Percentiles rank a stretch among this genome's conserved stretches.
These are phyloP conservation scores for Hyles euphorbiae DNA, from an alignment of 1,140 invertebrate genomes.

Conservation along the genomic window DNA sequence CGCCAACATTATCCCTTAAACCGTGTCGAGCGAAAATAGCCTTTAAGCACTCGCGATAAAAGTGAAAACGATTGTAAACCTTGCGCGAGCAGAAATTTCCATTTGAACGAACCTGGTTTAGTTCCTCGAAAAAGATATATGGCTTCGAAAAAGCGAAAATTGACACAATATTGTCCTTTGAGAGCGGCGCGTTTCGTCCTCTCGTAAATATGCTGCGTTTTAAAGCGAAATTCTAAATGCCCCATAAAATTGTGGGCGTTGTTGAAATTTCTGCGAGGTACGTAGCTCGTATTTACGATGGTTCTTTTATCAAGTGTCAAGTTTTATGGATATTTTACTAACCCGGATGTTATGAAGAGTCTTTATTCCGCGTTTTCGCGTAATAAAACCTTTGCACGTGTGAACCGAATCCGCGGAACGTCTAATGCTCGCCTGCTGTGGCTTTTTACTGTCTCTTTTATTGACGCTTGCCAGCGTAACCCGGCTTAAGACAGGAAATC, in stretches of 20 bases:
- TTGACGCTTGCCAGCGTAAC: too few species aligned
- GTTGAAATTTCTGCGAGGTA: background rate
- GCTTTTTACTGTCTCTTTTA: too few species aligned
- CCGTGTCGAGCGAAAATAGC: conserved; percentile 9
- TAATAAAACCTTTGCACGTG: too few species aligned
- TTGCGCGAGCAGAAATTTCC: conserved; percentile 22
- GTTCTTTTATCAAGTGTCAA: conserved; percentile 10
- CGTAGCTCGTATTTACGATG: conserved; percentile 7
- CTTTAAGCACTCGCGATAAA: conserved; percentile 9
- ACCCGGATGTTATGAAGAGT: conserved; percentile 1
- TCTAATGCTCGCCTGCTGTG: too few species aligned
- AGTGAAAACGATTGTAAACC: conserved; percentile 4
- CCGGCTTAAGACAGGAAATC: too few species aligned
- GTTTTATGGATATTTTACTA: conserved; percentile 3
- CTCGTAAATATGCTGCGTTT: conserved; percentile 22
- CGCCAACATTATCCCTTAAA: background rate
- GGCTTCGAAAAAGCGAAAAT: conserved; percentile 42
- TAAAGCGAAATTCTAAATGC: conserved; percentile 17
- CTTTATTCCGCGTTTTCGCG: background rate
- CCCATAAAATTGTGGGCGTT: conserved; percentile 3
- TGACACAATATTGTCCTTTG: conserved; percentile 51
- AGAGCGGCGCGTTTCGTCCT: conserved; percentile 19
- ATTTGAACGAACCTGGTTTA: conserved; percentile 35
- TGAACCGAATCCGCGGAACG: too few species aligned
- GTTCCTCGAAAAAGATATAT: conserved; percentile 38